Percentiles rank a stretch among this genome's conserved stretches.
Evolutionary conservation across 1,140 invertebrate genomes (phyloP).

Genomic region (Arion vulgaris): DNA sequence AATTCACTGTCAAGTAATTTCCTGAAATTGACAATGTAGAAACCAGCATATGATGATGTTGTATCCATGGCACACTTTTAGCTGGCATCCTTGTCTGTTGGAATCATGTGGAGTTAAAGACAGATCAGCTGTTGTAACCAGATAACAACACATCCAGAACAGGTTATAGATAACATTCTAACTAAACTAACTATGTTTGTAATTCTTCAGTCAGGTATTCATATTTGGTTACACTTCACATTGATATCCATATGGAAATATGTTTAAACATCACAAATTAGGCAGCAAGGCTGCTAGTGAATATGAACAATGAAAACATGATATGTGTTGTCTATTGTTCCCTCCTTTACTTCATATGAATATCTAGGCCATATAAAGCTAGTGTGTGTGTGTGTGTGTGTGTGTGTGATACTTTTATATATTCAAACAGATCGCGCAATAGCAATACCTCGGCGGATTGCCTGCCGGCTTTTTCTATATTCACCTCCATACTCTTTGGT

Average conservation of each 20-base stretch:
- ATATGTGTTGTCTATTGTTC: neutral
- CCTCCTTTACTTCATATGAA: neutral
- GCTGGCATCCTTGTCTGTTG: neutral
- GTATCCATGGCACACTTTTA: neutral
- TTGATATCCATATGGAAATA: no score
- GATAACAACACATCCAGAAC: neutral
- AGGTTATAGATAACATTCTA: no score
- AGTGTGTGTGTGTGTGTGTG: conserved; percentile 4
- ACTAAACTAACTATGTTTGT: no score
- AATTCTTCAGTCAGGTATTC: no score
- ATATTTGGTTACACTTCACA: no score
- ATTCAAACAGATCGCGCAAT: conserved; percentile 13
- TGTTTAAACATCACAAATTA: no score
- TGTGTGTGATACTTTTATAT: neutral
- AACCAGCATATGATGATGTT: neutral
- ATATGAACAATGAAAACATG: no score
- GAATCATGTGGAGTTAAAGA: no score
- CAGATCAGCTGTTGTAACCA: neutral
- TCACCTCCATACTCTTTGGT: conserved; percentile 5
- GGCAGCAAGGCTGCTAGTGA: no score
- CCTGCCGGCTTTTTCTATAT: conserved; percentile 14
- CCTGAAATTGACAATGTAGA: neutral
- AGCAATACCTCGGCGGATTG: conserved; percentile 7
- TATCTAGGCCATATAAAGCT: neutral
- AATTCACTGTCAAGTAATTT: neutral